A percentile compares a stretch with the other conserved stretches of the same genome.
Evolutionary conservation across 2,888 invertebrate species (phyloP).

Genomic region (Cancer borealis): DNA sequence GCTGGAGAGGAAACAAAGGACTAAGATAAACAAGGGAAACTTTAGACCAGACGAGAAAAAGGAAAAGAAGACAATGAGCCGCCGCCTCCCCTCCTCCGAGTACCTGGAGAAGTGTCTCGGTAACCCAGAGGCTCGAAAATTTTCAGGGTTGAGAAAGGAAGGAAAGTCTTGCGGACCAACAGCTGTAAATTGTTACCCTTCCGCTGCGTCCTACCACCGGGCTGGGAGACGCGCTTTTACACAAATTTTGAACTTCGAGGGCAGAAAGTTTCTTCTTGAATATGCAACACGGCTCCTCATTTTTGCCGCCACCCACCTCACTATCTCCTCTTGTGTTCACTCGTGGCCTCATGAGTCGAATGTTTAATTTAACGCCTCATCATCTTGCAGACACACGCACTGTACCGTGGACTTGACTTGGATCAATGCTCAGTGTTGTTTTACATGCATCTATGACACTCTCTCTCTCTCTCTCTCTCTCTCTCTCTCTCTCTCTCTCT

Average conservation of each 20-base stretch:
- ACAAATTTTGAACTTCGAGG: slow-evolving; percentile 43
- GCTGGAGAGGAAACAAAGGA: slow-evolving; percentile 29
- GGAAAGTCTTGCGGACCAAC: slow-evolving; percentile 6
- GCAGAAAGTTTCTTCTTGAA: slow-evolving; percentile 44
- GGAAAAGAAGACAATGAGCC: slow-evolving; percentile 2
- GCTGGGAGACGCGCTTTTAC: background rate
- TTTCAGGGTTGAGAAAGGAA: background rate
- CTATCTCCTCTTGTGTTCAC: background rate
- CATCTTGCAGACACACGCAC: background rate
- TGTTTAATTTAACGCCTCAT: background rate
- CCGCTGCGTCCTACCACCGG: background rate
- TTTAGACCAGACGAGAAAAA: slow-evolving; percentile 14
- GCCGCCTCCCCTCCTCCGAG: background rate
- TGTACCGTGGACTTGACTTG: background rate
- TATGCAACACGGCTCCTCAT: slow-evolving; percentile 46
- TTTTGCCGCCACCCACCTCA: slow-evolving; percentile 35
- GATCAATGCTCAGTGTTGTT: background rate
- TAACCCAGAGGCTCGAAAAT: background rate
- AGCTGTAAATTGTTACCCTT: background rate
- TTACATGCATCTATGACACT: background rate
- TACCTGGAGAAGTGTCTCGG: background rate
- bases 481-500: background rate
- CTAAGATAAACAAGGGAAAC: slow-evolving; percentile 31
- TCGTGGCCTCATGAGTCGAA: background rate
- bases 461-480: background rate